Conservation (phyloP, 2,113 vertebrate species). For the Bubalus kerabau region DNA sequence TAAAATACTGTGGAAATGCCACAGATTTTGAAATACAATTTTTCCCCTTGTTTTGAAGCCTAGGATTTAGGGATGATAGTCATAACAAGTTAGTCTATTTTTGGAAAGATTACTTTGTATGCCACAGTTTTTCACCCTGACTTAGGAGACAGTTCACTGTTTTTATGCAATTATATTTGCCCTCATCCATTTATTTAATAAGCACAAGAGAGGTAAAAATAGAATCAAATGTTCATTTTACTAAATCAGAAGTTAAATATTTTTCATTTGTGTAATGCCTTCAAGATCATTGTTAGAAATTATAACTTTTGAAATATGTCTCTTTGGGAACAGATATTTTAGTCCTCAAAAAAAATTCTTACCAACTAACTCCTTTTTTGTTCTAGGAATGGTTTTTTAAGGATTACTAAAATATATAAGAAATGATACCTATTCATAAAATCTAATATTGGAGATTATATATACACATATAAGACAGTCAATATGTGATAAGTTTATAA, state of each 20-base stretch:
- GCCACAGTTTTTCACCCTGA: background rate
- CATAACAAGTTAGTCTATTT: conserved; percentile 55
- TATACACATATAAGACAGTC: background rate
- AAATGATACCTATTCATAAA: background rate
- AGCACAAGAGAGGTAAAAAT: background rate
- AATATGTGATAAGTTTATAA: background rate
- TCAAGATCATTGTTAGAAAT: background rate
- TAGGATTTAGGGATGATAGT: conserved; percentile 3
- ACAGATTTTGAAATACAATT: conserved; percentile 28
- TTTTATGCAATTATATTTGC: background rate
- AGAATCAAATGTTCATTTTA: background rate
- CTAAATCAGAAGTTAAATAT: background rate
- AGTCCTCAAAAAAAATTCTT: background rate
- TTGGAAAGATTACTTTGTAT: conserved; percentile 16
- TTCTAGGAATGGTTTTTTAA: background rate
- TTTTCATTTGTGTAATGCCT: background rate
- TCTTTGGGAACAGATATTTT: background rate
- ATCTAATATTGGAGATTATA: background rate
- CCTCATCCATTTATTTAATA: background rate
- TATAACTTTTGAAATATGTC: background rate
- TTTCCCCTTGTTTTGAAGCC: conserved; percentile 5
- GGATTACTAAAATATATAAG: background rate
- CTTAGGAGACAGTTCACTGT: background rate
- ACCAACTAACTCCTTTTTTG: background rate
- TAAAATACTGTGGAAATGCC: conserved; percentile 28